These are phyloP conservation scores for Physocephala rufipes DNA, from an alignment of 2,888 invertebrate genomes.

Conservation along the genomic window DNA sequence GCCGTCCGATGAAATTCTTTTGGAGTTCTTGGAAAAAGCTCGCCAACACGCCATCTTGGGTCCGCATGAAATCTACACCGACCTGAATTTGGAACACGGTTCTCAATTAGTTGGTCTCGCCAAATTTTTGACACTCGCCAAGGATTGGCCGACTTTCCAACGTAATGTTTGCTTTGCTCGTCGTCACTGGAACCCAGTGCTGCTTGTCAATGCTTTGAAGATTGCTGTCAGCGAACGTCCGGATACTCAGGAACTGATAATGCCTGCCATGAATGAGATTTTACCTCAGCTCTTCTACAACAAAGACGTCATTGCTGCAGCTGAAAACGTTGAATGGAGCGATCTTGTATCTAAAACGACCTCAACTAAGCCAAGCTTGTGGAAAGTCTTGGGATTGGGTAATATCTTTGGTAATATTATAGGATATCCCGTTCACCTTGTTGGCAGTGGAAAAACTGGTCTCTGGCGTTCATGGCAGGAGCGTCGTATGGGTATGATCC, in stretches of 20 bases:
- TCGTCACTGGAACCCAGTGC: constrained; percentile 75
- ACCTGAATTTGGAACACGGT: constrained; percentile 45
- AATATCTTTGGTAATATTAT: constrained; percentile 14
- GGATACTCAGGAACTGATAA: constrained; percentile 72
- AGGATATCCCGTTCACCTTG: background rate
- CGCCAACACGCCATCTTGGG: constrained; percentile 43
- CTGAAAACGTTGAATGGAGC: constrained; percentile 48
- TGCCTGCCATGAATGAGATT: constrained; percentile 80
- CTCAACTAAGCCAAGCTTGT: constrained; percentile 23
- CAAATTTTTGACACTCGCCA: constrained; percentile 63
- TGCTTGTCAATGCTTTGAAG: constrained; percentile 76
- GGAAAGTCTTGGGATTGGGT: constrained; percentile 35
- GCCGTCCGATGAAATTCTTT: constrained; percentile 42
- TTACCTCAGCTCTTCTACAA: constrained; percentile 79
- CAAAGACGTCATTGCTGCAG: constrained; percentile 45
- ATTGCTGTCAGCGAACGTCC: constrained; percentile 73
- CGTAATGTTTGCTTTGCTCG: constrained; percentile 72
- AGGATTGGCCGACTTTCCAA: constrained; percentile 72
- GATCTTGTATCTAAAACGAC: constrained; percentile 40
- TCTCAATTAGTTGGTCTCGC: constrained; percentile 49
- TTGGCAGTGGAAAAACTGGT: constrained; percentile 24
- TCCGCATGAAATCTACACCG: constrained; percentile 47
- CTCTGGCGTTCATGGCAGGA: constrained; percentile 29
- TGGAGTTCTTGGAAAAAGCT: constrained; percentile 41
- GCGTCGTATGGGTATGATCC: constrained; percentile 20